Evolutionary conservation across 2,797 vertebrate genomes (phyloP).

Genomic region (Coregonus sp.): DNA sequence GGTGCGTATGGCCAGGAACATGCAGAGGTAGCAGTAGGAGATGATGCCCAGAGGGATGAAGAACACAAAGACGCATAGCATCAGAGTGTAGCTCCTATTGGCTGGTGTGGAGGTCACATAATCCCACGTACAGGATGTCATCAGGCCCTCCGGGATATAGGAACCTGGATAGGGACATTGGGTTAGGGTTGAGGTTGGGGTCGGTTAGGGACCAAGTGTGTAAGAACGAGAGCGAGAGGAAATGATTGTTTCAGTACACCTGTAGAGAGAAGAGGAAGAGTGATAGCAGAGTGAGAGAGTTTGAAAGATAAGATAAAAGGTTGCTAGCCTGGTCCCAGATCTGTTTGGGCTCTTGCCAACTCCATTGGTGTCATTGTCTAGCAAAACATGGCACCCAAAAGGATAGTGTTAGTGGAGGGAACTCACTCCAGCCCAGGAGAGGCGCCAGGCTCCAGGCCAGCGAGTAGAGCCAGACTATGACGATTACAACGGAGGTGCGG

Average conservation of each 20-base stretch:
- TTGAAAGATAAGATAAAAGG: neutral
- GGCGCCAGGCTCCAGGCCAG: constrained; percentile 93
- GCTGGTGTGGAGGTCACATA: constrained; percentile 72
- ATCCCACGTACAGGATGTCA: constrained; percentile 83
- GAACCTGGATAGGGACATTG: constrained; percentile 62
- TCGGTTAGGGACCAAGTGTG: neutral
- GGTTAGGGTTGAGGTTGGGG: too few species aligned
- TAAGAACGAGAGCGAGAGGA: neutral
- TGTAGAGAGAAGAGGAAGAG: neutral
- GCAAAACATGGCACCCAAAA: neutral
- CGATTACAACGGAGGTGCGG: constrained; percentile 78
- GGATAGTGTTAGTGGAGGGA: neutral
- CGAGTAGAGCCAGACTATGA: constrained; percentile 88
- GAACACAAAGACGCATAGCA: constrained; percentile 81
- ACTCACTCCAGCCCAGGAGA: constrained; percentile 94
- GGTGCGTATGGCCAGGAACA: constrained; percentile 74
- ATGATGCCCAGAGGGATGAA: constrained; percentile 77
- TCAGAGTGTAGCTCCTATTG: constrained; percentile 79
- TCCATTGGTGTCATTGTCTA: neutral
- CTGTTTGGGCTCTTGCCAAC: neutral
- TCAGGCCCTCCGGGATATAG: constrained; percentile 79
- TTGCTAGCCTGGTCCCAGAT: too few species aligned
- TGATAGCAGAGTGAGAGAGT: neutral
- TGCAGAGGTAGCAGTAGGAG: constrained; percentile 75
- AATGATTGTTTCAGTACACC: neutral